Percentiles rank a stretch among this genome's conserved stretches.
phyloP scores from a whole-genome alignment of 2,797 vertebrate genomes.

The Gymnothorax javanicus region DNA sequence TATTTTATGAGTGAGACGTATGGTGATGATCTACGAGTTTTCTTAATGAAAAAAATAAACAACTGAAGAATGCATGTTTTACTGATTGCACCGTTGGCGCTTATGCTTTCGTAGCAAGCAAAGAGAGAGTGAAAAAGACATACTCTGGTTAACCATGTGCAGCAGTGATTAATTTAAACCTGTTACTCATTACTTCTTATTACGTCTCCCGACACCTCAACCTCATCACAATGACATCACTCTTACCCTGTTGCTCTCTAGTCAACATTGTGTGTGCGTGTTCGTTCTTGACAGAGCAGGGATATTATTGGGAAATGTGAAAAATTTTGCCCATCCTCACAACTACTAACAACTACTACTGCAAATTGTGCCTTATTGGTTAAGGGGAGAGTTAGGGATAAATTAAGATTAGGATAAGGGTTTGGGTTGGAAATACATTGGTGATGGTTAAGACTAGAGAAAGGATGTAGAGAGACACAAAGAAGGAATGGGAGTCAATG shows the following conservation, averaged over 20 bases:
- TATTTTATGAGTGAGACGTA: no score
- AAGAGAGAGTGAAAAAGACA: background rate
- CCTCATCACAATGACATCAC: constrained; percentile 29
- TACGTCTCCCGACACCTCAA: background rate
- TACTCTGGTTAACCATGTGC: background rate
- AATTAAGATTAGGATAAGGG: no score
- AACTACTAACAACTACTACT: no score
- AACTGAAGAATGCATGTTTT: background rate
- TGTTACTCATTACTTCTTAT: background rate
- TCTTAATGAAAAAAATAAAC: background rate
- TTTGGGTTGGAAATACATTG: no score
- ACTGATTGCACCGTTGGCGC: background rate
- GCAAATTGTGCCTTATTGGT: no score
- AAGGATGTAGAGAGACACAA: no score
- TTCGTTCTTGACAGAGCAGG: no score
- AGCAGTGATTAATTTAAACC: background rate
- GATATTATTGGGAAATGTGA: no score
- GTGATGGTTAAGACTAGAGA: no score
- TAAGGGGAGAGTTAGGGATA: no score
- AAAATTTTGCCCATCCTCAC: no score
- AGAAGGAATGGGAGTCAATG: no score
- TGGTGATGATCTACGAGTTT: background rate
- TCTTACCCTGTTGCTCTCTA: constrained; percentile 17
- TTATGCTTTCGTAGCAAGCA: background rate
- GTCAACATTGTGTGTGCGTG: background rate